Base-by-base conservation (phyloP, 2,797 vertebrate genomes). In the Mus caroli region DNA sequence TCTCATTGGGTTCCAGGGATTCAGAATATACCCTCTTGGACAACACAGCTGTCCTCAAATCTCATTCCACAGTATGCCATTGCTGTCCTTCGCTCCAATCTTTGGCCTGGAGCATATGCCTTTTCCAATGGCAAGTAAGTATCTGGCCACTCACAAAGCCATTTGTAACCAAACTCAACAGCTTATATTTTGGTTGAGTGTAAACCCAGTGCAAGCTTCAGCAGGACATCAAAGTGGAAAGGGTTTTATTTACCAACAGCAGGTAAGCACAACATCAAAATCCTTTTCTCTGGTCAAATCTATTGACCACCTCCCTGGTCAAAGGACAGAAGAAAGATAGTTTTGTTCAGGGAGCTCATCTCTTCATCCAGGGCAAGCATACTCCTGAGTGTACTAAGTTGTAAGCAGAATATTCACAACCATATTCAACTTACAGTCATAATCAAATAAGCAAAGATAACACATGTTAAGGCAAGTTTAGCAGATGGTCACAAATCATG, bases 51-150 rank as follows among this genome's bases (percentile, higher is more conserved):
- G 71, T 99, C 99, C 34, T 99, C 99, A 90, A 91, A 96, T 67
- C 98, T 99, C 87, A 98, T 99, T 79, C 97, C 99, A 1, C 99
- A 99, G 96, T 99, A 99, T 17, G 99, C 99, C 77, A 76, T 99
- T 20, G 99, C 99, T 77, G 98, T 99, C 71, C 98, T 99, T 64
- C 98, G 98, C 76, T 99, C 99, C 8, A 99, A 99, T 97, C 98
- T 99, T 93, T 99, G 99, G 99, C 99, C 99, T 0, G 99, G 99
- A 52, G 99, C 99, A 0, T 99, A 98, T 52, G 98, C 99, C 34
- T 99, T 99, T 96, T 99, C 98, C n/a, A 98, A 96, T 96, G 99
- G 99, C 98, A 99, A 98, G 99, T 99, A 98, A 97, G 99, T 97
- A 96, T 91, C 4, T 19, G 12, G 56, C 9, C 54, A 62, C 80